Evolutionary conservation across 1,140 invertebrate genomes (phyloP).

Genomic region (Myzus persicae): DNA sequence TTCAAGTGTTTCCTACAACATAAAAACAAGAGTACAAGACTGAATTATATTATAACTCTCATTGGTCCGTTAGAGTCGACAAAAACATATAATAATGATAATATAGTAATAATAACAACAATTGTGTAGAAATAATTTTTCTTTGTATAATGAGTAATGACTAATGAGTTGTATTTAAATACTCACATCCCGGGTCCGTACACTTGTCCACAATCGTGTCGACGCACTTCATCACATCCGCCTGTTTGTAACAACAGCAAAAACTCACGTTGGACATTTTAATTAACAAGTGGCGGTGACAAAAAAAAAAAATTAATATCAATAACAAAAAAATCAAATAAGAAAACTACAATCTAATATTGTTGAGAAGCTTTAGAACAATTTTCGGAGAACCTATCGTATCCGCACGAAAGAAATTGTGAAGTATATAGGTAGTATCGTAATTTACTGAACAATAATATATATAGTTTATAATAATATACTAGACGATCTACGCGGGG

Average conservation of each 20-base stretch:
- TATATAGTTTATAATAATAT: not conserved
- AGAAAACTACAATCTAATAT: not conserved
- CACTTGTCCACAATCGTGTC: conserved; percentile 56
- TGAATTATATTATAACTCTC: not conserved
- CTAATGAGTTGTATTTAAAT: conserved; percentile 5
- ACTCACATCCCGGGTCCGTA: conserved; percentile 54
- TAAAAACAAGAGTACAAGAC: not conserved
- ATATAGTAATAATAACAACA: not conserved
- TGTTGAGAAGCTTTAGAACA: not conserved
- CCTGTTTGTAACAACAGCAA: conserved; percentile 59
- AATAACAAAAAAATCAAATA: not conserved
- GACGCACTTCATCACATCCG: conserved; percentile 56
- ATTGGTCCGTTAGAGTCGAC: not conserved
- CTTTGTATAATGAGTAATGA: not conserved
- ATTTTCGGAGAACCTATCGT: not conserved
- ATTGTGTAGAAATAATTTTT: not conserved
- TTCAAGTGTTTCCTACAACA: not conserved
- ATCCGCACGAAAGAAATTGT: not conserved
- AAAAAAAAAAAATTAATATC: not conserved
- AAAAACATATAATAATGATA: too few species aligned
- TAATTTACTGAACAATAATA: not conserved
- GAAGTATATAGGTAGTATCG: not conserved
- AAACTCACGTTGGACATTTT: conserved; percentile 47
- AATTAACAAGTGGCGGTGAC: not conserved
- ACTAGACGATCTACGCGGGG: not conserved